A percentile compares a stretch with the other conserved stretches of the same genome.
Evolutionary conservation across 53 echinoderm and acorn worm genomes (phyloP).

Genomic region (Henricia sp.): DNA sequence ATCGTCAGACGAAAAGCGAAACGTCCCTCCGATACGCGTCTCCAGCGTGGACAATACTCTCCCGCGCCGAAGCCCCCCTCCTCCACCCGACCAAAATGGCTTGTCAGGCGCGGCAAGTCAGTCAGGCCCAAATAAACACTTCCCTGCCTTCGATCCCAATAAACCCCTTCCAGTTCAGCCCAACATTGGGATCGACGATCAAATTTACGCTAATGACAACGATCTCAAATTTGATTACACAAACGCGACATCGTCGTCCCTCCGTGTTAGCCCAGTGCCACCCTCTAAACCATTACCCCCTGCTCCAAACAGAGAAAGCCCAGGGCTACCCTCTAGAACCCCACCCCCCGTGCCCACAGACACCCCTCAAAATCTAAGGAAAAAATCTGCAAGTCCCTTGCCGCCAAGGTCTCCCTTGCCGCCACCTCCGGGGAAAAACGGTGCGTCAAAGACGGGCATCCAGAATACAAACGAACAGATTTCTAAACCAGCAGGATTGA

Average conservation of each 20-base stretch:
- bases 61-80: conserved; percentile 21
- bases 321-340: conserved; percentile 6
- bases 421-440: conserved; percentile 33
- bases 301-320: conserved; percentile 12
- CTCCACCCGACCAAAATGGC: conserved; percentile 8
- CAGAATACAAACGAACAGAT: conserved; percentile 1
- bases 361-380: not conserved
- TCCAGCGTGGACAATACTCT: not conserved
- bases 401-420: conserved; percentile 20
- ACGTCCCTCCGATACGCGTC: not conserved
- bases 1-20: no score
- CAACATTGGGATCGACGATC: not conserved
- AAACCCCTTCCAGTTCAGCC: conserved; percentile 22
- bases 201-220: not conserved
- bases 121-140: not conserved
- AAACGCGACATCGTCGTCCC: no score
- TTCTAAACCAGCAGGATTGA: not conserved
- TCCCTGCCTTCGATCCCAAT: conserved; percentile 24
- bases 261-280: conserved; percentile 32
- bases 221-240: no score
- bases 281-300: conserved; percentile 52
- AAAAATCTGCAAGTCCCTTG: not conserved
- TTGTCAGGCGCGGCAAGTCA: not conserved
- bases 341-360: conserved; percentile 33
- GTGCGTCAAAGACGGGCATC: not conserved